A percentile compares a stretch with the other conserved stretches of the same genome.
These are phyloP conservation scores for Eulithis prunata DNA, from an alignment of 2,888 invertebrate species.

Conservation along the genomic window DNA sequence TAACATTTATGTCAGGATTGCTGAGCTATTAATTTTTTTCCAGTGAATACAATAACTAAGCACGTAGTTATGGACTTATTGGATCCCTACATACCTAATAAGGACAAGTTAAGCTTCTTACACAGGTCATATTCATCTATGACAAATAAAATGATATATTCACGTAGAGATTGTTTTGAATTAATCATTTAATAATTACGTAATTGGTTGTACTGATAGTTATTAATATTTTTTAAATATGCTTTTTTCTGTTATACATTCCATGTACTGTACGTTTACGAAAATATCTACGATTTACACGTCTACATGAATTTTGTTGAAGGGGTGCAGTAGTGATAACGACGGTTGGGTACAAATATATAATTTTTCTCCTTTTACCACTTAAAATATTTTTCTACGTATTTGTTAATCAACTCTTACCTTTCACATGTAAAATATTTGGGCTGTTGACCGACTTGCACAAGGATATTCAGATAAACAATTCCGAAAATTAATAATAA, in stretches of 20 bases:
- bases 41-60: not conserved
- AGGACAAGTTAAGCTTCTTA: not conserved
- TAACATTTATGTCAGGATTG: slow-evolving; percentile 11
- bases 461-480: slow-evolving; percentile 21
- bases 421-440: slow-evolving; percentile 10
- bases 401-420: no score
- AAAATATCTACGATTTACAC: no score
- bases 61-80: not conserved
- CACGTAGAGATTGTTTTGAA: not conserved
- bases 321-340: no score
- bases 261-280: no score
- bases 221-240: no score
- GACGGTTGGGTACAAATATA: no score
- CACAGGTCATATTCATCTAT: not conserved
- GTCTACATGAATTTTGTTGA: no score
- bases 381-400: no score
- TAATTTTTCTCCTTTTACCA: no score
- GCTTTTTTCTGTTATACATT: no score
- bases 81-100: not conserved
- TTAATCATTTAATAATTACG: not conserved
- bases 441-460: slow-evolving; percentile 18
- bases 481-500: slow-evolving; percentile 19
- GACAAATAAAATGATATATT: not conserved
- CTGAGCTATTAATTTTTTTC: not conserved
- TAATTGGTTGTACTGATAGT: no score